These are phyloP conservation scores for Phytoseiulus persimilis DNA, from an alignment of 2,888 invertebrate species.

Conservation along the genomic window DNA sequence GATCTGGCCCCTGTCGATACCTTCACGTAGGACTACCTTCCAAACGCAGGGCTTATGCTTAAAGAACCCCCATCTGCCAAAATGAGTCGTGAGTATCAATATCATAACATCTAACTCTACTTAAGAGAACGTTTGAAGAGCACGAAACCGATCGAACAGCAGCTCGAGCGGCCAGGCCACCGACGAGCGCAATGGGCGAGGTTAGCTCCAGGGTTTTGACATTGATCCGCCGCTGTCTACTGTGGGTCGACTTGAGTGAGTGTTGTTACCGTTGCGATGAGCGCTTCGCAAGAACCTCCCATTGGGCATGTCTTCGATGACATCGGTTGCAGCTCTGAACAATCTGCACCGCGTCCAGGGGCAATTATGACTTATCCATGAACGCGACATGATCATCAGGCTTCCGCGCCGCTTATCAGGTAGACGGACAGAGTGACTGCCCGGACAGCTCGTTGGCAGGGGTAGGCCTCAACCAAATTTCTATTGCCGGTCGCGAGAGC, in stretches of 20 bases:
- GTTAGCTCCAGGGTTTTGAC: no score
- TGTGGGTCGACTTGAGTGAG: no score
- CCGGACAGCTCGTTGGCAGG: background rate
- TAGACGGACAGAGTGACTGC: background rate
- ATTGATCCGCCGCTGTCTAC: no score
- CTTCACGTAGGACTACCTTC: background rate
- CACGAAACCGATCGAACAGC: background rate
- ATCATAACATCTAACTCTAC: background rate
- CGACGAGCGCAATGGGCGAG: no score
- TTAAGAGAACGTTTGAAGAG: background rate
- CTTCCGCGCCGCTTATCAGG: background rate
- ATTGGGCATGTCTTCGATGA: background rate
- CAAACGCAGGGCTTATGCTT: conserved; percentile 22
- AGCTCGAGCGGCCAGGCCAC: no score
- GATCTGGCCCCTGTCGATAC: background rate
- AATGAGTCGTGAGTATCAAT: background rate
- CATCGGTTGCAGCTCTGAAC: background rate
- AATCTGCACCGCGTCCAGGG: background rate
- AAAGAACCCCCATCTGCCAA: conserved; percentile 29
- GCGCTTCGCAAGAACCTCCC: background rate
- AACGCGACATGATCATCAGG: background rate
- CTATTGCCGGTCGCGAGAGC: background rate
- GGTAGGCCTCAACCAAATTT: background rate
- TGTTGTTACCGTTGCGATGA: background rate
- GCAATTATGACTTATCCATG: background rate